These are phyloP conservation scores for Pseudobourletiella spinata DNA, from an alignment of 1,140 invertebrate genomes.

Conservation along the genomic window DNA sequence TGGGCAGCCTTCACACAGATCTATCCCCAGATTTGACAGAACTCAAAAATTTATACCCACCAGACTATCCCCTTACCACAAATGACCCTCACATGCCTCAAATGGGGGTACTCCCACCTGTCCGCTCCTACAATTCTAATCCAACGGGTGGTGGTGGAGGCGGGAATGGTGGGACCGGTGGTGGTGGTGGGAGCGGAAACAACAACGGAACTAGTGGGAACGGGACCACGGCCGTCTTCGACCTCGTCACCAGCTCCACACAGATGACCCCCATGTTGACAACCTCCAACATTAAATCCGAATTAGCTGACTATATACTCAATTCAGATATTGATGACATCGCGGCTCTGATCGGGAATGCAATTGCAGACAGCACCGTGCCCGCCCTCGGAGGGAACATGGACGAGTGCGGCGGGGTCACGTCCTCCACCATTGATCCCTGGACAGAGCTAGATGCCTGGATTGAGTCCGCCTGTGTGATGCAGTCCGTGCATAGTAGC, in stretches of 20 bases:
- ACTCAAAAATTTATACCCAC: slow-evolving; percentile 8
- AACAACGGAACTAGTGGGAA: neutral
- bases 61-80: neutral
- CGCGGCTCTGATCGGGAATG: slow-evolving; percentile 74
- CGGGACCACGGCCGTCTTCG: slow-evolving; percentile 8
- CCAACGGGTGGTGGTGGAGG: neutral
- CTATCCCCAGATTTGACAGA: slow-evolving; percentile 6
- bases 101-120: neutral
- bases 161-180: neutral
- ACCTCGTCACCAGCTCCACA: slow-evolving; percentile 12
- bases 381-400: slow-evolving; percentile 47
- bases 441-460: slow-evolving; percentile 57
- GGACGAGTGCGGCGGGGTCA: slow-evolving; percentile 26
- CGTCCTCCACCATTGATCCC: slow-evolving; percentile 36
- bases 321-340: slow-evolving; percentile 69
- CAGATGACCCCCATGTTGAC: slow-evolving; percentile 31
- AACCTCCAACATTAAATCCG: slow-evolving; percentile 40
- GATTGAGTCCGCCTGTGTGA: slow-evolving; percentile 62
- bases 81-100: slow-evolving; percentile 6
- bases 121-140: neutral
- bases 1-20: neutral
- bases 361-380: slow-evolving; percentile 78
- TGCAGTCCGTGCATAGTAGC: slow-evolving; percentile 7
- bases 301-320: slow-evolving; percentile 39
- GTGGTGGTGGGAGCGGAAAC: neutral